Conservation (phyloP, 2,888 invertebrate species). For the Erannis defoliaria region DNA sequence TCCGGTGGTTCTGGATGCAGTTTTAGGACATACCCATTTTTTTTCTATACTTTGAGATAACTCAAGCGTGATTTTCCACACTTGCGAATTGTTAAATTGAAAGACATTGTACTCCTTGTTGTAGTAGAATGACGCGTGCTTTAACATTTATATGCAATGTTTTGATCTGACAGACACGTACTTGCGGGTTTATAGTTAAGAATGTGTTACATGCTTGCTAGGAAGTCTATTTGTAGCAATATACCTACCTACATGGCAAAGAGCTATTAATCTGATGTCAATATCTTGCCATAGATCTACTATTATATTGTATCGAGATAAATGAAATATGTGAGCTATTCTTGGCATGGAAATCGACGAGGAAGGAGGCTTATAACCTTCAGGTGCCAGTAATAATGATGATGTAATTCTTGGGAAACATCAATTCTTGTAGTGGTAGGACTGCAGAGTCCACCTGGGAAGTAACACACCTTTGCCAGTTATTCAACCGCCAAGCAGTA, state of each 20-base stretch:
- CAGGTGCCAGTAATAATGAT: no score
- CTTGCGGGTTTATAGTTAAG: background rate
- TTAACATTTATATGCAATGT: background rate
- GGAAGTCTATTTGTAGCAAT: conserved; percentile 9
- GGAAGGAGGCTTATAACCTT: no score
- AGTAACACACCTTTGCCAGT: no score
- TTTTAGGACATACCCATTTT: no score
- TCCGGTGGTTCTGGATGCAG: no score
- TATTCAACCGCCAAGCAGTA: no score
- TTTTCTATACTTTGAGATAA: background rate
- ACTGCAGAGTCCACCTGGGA: no score
- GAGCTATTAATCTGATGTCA: conserved; percentile 13
- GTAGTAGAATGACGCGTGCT: no score
- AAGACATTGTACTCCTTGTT: background rate
- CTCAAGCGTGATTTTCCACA: background rate
- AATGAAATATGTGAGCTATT: conserved; percentile 1
- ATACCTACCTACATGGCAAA: conserved; percentile 13
- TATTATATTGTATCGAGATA: conserved; percentile 22
- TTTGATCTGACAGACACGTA: background rate
- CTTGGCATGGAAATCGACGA: no score
- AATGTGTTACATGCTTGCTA: background rate
- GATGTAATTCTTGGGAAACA: background rate
- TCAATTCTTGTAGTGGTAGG: no score
- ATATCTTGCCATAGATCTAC: conserved; percentile 15
- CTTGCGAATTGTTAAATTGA: background rate